A percentile compares a stretch with the other conserved stretches of the same genome.
Conservation (phyloP, 2,888 invertebrate species). For the Eulithis testata region DNA sequence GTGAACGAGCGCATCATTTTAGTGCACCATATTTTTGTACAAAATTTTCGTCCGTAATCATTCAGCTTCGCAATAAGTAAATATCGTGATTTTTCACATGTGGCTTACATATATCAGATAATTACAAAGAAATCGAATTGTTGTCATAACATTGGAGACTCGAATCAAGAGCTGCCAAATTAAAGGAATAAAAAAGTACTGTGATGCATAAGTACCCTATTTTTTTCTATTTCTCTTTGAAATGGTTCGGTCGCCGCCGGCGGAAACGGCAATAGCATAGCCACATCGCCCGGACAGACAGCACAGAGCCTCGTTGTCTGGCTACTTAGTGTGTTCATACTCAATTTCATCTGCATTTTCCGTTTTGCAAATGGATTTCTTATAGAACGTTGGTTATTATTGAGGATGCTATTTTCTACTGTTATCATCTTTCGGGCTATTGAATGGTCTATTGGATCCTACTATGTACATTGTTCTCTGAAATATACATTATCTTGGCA, state of each 20-base stretch:
- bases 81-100: constrained; percentile 14
- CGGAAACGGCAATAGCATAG: constrained; percentile 72
- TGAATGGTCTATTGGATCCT: not conserved
- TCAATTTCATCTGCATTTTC: constrained; percentile 26
- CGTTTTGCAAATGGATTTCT: constrained; percentile 25
- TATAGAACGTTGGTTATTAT: constrained; percentile 29
- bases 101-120: constrained; percentile 20
- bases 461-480: not conserved
- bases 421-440: constrained; percentile 13
- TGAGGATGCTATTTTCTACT: constrained; percentile 16
- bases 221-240: constrained; percentile 14
- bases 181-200: constrained; percentile 6
- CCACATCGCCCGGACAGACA: constrained; percentile 52
- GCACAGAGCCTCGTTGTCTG: constrained; percentile 62
- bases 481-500: not conserved
- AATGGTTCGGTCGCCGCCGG: constrained; percentile 78
- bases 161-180: constrained; percentile 18
- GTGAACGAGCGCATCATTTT: constrained; percentile 34
- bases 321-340: constrained; percentile 31
- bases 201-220: not conserved
- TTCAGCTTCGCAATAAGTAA: constrained; percentile 11
- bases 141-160: constrained; percentile 23
- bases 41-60: constrained; percentile 14
- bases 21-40: constrained; percentile 38
- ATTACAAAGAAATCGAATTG: constrained; percentile 4